phyloP scores from a whole-genome alignment of 2,797 vertebrate genomes.

The Muscicapa comitata region DNA sequence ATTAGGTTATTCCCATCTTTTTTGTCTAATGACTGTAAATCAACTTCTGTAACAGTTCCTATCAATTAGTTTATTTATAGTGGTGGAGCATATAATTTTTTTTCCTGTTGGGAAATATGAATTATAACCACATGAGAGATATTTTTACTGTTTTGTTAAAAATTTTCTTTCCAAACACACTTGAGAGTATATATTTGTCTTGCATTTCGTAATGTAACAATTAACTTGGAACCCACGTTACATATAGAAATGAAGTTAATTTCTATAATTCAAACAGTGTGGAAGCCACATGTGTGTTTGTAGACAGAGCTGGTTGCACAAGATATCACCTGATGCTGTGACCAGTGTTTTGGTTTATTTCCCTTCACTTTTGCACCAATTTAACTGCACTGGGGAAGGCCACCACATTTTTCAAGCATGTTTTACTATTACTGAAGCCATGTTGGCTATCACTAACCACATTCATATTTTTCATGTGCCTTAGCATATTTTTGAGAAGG shows the following conservation, averaged over 20 bases:
- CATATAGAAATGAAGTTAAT: background rate
- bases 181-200: background rate
- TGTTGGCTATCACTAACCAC: background rate
- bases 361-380: background rate
- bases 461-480: background rate
- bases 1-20: background rate
- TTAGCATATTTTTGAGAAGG: background rate
- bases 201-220: background rate
- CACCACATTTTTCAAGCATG: accelerated
- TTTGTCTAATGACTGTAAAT: background rate
- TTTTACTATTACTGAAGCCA: background rate
- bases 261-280: background rate
- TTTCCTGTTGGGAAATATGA: background rate
- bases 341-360: background rate
- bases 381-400: background rate
- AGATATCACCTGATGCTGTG: background rate
- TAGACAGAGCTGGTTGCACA: background rate
- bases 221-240: background rate
- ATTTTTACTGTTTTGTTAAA: background rate
- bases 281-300: background rate
- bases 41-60: background rate
- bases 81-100: background rate
- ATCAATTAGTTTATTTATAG: background rate
- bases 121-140: background rate
- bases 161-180: background rate